Base-by-base conservation (phyloP, 2,113 vertebrate species). In the Tenebrosternarchus preto region DNA sequence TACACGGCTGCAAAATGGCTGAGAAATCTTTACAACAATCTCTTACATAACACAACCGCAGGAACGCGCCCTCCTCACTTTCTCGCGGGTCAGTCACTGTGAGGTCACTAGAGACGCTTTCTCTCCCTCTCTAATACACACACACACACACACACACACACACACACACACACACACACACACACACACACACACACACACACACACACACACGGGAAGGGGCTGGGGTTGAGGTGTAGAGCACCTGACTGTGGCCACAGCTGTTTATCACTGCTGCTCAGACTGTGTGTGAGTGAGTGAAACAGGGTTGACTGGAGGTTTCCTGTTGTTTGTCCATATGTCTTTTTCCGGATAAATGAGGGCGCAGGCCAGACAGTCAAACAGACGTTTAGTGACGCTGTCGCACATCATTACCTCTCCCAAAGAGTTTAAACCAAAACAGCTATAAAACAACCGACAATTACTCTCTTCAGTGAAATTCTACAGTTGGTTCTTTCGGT, bases 311-410 rank as follows among this genome's bases (percentile, higher is more conserved):
- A 27, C 33, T 57, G 71, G 64, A 36, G 19, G 59, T 63, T 75
- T 53, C 56, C 25, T 8, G 60, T 39, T 59, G 60, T 73, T 83
- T 79, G 68, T 68, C 69, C 27, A 61, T 68, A 61, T 12, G 57
- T 61, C 82, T 80, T 72, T 1, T 69, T 80, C 43, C n/a, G 63
- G 57, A 55, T 72, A 74, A 84, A 73, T 25, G 75, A 84, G 69
- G 83, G 75, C 67, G 53, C 70, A 64, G n/a, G 50, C 63, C 46
- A 71, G 29, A 78, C 75, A 73, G 36, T 27, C 75, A 69, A 67
- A 69, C 53, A 61, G 33, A 27, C 36, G 5, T 71, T 76, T 72
- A 78, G 46, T 56, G 43, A 70, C 56, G 25, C 57, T 50, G 68
- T 27, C 67, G 63, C 36, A 59, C 7, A 2, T 2, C 31, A 36